phyloP scores from a whole-genome alignment of 1,140 invertebrate species.

The Leptinotarsa defecta region DNA sequence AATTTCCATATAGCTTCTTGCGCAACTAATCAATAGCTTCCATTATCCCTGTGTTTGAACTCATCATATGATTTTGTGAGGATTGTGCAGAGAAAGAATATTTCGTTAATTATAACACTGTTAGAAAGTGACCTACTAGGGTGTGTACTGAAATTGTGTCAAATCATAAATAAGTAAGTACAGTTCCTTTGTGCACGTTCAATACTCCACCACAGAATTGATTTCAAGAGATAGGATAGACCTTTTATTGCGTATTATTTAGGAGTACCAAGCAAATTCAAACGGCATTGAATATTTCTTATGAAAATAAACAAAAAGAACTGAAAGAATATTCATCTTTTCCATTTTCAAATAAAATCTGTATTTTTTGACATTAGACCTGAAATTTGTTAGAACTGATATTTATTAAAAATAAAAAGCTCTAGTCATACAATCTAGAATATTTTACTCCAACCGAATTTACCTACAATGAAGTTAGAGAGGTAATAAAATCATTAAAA shows the following conservation, averaged over 20 bases:
- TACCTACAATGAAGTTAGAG: too few species aligned
- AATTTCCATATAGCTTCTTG: not conserved
- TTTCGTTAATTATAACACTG: not conserved
- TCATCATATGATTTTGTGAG: conserved; percentile 8
- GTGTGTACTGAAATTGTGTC: not conserved
- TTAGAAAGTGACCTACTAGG: not conserved
- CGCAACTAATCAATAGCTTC: conserved; percentile 21
- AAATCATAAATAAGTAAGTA: not conserved
- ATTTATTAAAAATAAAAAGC: too few species aligned
- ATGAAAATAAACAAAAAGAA: not conserved
- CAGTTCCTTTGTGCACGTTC: not conserved
- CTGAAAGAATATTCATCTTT: not conserved
- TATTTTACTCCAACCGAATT: too few species aligned
- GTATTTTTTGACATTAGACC: not conserved
- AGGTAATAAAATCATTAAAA: too few species aligned
- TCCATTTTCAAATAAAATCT: not conserved
- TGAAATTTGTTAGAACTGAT: too few species aligned
- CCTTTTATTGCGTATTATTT: not conserved
- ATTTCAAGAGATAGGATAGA: not conserved
- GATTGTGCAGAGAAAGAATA: not conserved
- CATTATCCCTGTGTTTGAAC: conserved; percentile 6
- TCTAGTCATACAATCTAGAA: too few species aligned
- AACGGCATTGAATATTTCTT: not conserved
- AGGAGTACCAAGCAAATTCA: not conserved
- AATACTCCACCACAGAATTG: not conserved